Evolutionary conservation across 2,797 vertebrate genomes (phyloP), one percentile per base, ranked within the genome.

Genomic region (Pampus argenteus): DNA sequence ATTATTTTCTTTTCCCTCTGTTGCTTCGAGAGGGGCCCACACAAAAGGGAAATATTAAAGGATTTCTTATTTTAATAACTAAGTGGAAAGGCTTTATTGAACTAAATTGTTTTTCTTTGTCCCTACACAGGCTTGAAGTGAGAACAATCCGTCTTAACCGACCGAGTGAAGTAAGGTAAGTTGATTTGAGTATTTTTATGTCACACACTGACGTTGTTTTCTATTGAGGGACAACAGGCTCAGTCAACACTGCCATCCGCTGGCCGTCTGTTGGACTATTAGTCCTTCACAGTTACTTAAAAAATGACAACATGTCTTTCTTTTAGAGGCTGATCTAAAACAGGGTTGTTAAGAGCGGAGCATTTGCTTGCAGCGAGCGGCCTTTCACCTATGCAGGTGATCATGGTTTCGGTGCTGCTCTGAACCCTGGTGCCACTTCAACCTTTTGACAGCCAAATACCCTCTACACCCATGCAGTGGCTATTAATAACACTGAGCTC

Each of bases 401-500:
- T 63, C 18, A 48, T 38, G 74, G 59, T 66, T 70, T 77, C 61
- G 59, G 59, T 9, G n/a, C 22, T n/a, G 34, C 66, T 71, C 36
- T 73, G 65, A 34, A 72, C 66, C 65, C 52, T 28, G 28, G 47
- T 49, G 62, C 74, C 70, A 40, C 66, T 50, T 83, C 63, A 47
- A 57, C 48, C 61, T 52, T 66, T 62, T 86, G 86, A 90, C 81
- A 88, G 74, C 74, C 80, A 66, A 20, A 79, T 66, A 88, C 83
- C 79, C 69, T 45, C 26, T 17, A 79, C 74, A 74, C 75, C 79
- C 73, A 79, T 79, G 76, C 79, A 63, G 79, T 49, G 74, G 68
- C 88, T 92, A 92, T 90, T 85, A 87, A 91, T 92, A 91, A 59
- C 75, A 49, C 50, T 5, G 55, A 79, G 73, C 85, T 85, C 79